Conservation (phyloP, 2,797 vertebrate genomes). For the Epinephelus awoara region DNA sequence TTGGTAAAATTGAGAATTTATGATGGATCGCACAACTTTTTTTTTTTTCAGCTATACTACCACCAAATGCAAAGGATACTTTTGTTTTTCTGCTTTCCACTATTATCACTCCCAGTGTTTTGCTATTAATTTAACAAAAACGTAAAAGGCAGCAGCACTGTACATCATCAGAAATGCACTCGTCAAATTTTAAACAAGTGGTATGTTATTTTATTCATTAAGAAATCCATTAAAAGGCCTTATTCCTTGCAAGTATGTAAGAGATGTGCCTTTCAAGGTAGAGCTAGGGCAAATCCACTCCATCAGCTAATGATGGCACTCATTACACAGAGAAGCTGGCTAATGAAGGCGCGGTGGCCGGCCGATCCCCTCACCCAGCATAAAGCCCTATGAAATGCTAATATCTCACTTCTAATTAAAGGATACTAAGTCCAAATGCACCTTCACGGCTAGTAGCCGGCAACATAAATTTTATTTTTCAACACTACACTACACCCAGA, state of each 20-base stretch:
- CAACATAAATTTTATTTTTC: constrained; percentile 88
- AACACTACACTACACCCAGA: constrained; percentile 79
- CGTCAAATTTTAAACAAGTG: constrained; percentile 94
- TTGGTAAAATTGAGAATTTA: constrained; percentile 62
- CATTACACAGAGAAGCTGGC: constrained; percentile 97
- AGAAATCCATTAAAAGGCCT: constrained; percentile 96
- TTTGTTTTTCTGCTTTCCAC: constrained; percentile 12
- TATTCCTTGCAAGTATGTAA: constrained; percentile 97
- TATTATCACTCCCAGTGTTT: not conserved
- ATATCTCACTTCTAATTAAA: constrained; percentile 99
- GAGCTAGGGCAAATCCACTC: constrained; percentile 97
- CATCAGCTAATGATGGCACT: constrained; percentile 99
- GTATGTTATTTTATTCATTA: constrained; percentile 98
- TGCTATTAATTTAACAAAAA: constrained; percentile 4
- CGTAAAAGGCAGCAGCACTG: constrained; percentile 58
- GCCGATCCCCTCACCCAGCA: constrained; percentile 93
- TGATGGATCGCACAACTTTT: constrained; percentile 31
- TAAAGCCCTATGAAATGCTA: constrained; percentile 99
- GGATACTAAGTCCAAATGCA: constrained; percentile 95
- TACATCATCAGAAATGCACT: constrained; percentile 90
- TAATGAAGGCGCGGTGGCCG: constrained; percentile 97
- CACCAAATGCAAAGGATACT: not conserved
- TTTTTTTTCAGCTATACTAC: not conserved
- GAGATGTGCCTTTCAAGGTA: constrained; percentile 99
- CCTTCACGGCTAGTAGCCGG: constrained; percentile 87